Evolutionary conservation across 2,888 invertebrate genomes (phyloP), one percentile per base, ranked within the genome.

Genomic region (Cotesia congregata): DNA sequence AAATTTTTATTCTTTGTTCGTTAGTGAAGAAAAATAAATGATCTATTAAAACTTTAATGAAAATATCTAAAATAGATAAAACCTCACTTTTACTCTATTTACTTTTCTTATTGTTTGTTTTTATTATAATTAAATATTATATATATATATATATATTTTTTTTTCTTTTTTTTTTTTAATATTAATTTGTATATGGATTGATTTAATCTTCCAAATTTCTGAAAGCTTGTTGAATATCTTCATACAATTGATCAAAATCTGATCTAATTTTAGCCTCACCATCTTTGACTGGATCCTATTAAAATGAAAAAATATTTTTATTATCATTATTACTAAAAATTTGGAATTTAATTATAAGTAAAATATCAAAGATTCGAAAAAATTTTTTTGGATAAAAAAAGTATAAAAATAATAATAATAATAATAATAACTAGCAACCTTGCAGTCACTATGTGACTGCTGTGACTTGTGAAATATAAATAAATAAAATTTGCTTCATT

Each of bases 141-240:
- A 50, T 9, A 50, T 50, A 50, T 50, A 50, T 50, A 50, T 17
- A 17, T 17, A 17, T 17, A 17, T 17, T n/a, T n/a, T n/a, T 50
- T 50, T 50, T 9, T 50, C 4, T 12, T 50, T 50, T 12, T 50
- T 12, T 12, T 50, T 12, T 7, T 50, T 50, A 50, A 50, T 50
- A 50, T 3, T 50, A 0, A 50, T 50, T 50, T 50, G 3, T 50
- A 50, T 50, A 50, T 50, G 12, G 50, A 50, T 50, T 59, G 78
- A 79, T 72, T 80, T 97, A 98, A 91, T 99, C 99, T 92, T 99
- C 99, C 88, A 99, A 93, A 92, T 98, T 98, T 90, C 99, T 95
- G 93, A 99, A 99, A 85, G 97, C 96, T 88, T 96, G 96, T 85
- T 97, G 96, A 92, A 99, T 97, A 90, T 98, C 97, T 90, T 99